These are phyloP conservation scores for Pygmarrhopalites habei DNA, from an alignment of 1,140 invertebrate species.

Conservation along the genomic window DNA sequence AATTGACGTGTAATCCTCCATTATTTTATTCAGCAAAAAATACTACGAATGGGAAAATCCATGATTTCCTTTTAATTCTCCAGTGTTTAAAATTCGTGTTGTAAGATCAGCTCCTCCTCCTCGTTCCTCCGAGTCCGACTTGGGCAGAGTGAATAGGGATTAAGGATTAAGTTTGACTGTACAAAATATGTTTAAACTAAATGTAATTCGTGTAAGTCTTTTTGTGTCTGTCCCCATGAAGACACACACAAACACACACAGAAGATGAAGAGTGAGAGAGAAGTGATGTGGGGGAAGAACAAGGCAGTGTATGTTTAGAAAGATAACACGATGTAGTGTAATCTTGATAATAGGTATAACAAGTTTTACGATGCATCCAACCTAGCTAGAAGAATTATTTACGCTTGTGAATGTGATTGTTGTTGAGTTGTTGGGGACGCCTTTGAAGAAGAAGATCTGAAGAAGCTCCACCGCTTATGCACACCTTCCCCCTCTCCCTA, in stretches of 20 bases:
- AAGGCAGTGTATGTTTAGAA: neutral
- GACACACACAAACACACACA: neutral
- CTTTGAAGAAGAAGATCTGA: constrained; percentile 7
- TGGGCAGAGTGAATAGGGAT: neutral
- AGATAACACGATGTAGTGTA: constrained; percentile 6
- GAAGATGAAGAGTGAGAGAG: neutral
- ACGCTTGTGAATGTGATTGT: constrained; percentile 10
- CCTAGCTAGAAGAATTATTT: constrained; percentile 6
- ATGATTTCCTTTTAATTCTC: constrained; percentile 7
- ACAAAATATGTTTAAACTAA: neutral
- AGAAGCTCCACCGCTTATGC: constrained; percentile 1
- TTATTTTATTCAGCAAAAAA: too few species aligned
- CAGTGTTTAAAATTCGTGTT: too few species aligned
- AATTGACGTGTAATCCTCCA: too few species aligned
- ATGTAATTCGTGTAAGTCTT: constrained; percentile 4
- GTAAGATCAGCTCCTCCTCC: too few species aligned
- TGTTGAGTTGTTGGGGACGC: constrained; percentile 9
- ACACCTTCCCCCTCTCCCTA: neutral
- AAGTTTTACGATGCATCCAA: neutral
- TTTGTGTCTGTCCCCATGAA: neutral
- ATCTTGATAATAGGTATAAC: neutral
- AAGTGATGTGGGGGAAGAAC: too few species aligned
- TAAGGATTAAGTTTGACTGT: neutral
- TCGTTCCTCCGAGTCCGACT: neutral
- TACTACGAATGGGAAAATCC: too few species aligned